Conservation (phyloP, 2,888 invertebrate species). For the Stratiomys singularior region DNA sequence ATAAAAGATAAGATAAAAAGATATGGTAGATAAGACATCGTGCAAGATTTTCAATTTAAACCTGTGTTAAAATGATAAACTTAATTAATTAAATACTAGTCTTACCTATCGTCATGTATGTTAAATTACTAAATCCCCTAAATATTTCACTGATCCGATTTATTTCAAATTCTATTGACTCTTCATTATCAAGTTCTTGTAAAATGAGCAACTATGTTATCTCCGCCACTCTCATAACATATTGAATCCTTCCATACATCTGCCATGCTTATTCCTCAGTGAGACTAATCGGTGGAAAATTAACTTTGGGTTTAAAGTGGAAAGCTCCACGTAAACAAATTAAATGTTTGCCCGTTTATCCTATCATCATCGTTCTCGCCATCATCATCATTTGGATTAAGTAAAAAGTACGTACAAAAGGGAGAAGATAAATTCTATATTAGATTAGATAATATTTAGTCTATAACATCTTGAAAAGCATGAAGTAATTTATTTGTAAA, state of each 20-base stretch:
- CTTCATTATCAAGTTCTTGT: not conserved
- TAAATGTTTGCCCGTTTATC: not conserved
- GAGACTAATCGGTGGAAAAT: conserved; percentile 3
- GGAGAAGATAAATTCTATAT: no score
- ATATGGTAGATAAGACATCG: no score
- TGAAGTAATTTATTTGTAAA: no score
- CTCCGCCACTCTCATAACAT: not conserved
- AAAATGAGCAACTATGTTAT: not conserved
- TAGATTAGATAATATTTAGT: no score
- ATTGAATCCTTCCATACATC: not conserved
- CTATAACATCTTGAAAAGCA: no score
- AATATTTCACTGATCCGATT: not conserved
- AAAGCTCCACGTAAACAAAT: not conserved
- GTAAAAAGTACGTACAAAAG: not conserved
- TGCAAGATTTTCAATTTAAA: no score
- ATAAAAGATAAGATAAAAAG: no score
- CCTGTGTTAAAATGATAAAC: no score
- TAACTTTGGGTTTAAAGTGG: not conserved
- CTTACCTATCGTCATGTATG: not conserved
- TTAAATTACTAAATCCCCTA: not conserved
- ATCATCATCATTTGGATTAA: no score
- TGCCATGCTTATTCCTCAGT: not conserved
- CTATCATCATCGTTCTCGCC: no score
- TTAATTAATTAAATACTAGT: not conserved
- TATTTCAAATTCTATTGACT: not conserved